phyloP scores from a whole-genome alignment of 2,888 invertebrate species.

The Drosophila acutilabella region DNA sequence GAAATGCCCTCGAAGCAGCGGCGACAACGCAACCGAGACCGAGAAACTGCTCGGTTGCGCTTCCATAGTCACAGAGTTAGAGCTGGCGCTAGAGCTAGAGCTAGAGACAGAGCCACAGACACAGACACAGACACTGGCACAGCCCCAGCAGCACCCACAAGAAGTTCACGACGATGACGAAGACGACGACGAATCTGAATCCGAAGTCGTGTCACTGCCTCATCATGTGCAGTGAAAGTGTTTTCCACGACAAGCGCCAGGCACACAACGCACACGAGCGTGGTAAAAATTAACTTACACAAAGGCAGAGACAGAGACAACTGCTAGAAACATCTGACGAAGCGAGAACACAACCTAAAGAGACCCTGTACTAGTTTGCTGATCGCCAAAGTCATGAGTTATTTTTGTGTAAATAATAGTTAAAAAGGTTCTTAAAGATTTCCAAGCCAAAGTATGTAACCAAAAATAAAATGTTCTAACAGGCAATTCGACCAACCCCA shows the following conservation, averaged over 20 bases:
- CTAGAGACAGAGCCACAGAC: no score
- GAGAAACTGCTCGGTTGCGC: conserved; percentile 74
- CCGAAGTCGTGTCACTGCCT: conserved; percentile 76
- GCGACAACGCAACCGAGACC: conserved; percentile 62
- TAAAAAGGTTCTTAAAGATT: no score
- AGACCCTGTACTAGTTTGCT: background rate
- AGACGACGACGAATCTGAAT: conserved; percentile 33
- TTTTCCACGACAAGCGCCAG: conserved; percentile 80
- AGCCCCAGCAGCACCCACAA: conserved; percentile 47
- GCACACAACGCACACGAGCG: conserved; percentile 70
- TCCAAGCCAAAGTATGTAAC: no score
- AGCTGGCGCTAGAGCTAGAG: no score
- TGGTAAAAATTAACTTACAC: conserved; percentile 56
- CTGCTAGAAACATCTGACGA: background rate
- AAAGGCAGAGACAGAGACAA: conserved; percentile 26
- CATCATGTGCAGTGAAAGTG: conserved; percentile 82
- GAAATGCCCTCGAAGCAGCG: conserved; percentile 62
- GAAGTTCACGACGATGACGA: conserved; percentile 50
- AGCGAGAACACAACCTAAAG: background rate
- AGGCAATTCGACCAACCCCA: no score
- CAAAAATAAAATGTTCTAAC: no score
- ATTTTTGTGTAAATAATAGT: no score
- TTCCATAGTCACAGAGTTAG: conserved; percentile 64
- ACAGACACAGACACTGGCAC: background rate
- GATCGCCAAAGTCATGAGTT: no score